These are phyloP conservation scores for Calosoma granatense DNA, from an alignment of 1,140 invertebrate genomes.

Conservation along the genomic window DNA sequence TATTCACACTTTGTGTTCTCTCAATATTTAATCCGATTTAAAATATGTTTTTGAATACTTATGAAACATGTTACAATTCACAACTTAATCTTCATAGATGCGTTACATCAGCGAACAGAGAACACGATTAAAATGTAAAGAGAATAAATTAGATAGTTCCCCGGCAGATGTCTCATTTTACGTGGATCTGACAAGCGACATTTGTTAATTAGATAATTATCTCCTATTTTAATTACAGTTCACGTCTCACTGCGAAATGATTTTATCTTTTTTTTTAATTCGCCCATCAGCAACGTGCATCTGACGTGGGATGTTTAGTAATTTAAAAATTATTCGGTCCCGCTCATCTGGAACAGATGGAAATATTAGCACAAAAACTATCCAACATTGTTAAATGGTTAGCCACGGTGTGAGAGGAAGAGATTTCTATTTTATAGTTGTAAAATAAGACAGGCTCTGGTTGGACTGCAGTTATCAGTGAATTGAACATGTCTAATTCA, in stretches of 20 bases:
- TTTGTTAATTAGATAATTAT: conserved; percentile 6
- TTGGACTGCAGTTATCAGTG: no score
- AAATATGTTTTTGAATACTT: background rate
- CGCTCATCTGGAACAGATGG: no score
- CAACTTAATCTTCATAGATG: background rate
- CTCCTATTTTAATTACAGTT: conserved; percentile 6
- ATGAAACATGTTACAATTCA: background rate
- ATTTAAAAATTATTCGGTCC: no score
- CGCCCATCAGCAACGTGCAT: background rate
- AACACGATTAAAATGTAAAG: background rate
- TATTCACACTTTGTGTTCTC: no score
- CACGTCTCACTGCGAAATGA: background rate
- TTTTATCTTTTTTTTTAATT: background rate
- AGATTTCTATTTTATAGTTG: background rate
- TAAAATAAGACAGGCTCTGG: no score
- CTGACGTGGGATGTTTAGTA: background rate
- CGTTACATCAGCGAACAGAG: background rate
- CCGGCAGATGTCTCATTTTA: background rate
- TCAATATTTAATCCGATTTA: no score
- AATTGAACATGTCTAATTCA: no score
- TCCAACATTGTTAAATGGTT: background rate
- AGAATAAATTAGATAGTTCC: background rate
- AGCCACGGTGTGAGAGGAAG: background rate
- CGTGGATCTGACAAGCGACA: conserved; percentile 3
- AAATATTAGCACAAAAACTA: background rate